A percentile compares a stretch with the other conserved stretches of the same genome.
Conservation (phyloP, 2,113 vertebrate genomes). For the Pedetes capensis region DNA sequence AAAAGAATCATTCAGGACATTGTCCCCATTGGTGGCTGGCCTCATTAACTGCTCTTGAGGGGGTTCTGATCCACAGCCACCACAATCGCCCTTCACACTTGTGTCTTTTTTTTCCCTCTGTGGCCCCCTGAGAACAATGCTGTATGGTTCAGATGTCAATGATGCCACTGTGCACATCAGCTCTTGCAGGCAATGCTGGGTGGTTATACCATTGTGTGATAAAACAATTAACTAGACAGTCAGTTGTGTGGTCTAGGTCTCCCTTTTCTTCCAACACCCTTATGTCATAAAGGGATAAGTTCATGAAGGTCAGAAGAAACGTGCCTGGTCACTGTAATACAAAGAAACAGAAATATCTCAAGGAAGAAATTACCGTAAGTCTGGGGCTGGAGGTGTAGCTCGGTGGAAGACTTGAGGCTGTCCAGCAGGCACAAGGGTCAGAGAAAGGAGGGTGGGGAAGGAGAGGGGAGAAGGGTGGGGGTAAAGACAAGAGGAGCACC, state of each 20-base stretch:
- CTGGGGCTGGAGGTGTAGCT: background rate
- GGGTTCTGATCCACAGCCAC: background rate
- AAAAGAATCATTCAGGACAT: constrained; percentile 46
- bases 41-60: constrained; percentile 25
- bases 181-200: background rate
- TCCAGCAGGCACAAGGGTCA: background rate
- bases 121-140: constrained; percentile 13
- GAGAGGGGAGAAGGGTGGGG: rapidly evolving
- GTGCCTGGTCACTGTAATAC: background rate
- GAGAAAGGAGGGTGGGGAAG: background rate
- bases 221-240: background rate
- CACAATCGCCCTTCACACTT: background rate
- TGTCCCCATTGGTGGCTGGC: background rate
- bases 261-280: background rate
- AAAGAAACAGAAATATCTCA: background rate
- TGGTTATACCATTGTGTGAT: background rate
- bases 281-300: background rate
- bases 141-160: background rate
- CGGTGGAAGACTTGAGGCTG: background rate
- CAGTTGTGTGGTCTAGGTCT: background rate
- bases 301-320: background rate
- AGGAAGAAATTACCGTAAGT: background rate
- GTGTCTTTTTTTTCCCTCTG: background rate
- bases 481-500: no score
- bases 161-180: background rate